phyloP scores from a whole-genome alignment of 1,140 invertebrate species.

The Tribolium madens region DNA sequence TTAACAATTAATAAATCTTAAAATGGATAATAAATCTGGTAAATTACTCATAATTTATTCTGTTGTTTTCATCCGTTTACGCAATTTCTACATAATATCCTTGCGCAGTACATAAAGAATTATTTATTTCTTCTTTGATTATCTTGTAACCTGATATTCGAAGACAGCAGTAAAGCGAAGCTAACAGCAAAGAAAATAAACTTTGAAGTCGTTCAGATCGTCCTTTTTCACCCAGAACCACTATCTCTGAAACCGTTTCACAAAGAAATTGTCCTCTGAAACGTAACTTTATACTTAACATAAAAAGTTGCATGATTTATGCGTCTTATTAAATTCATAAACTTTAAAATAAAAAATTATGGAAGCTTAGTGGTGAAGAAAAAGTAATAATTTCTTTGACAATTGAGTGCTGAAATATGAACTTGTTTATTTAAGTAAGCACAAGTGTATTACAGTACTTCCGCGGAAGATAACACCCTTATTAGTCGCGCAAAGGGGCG shows the following conservation, averaged over 20 bases:
- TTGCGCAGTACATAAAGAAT: background rate
- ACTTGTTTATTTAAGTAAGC: background rate
- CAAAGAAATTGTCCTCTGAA: background rate
- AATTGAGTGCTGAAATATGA: background rate
- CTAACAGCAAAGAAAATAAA: background rate
- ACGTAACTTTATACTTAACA: background rate
- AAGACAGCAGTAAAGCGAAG: background rate
- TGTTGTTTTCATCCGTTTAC: background rate
- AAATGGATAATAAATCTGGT: no score
- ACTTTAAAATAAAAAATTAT: background rate
- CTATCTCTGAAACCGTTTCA: background rate
- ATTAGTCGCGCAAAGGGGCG: slow-evolving; percentile 9
- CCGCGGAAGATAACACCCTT: background rate
- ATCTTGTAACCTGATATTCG: background rate
- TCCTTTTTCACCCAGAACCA: background rate
- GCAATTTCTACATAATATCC: background rate
- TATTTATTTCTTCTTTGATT: background rate
- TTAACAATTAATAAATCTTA: no score
- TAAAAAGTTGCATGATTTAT: background rate
- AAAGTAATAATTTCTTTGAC: no score
- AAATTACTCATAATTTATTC: background rate
- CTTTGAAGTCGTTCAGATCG: background rate
- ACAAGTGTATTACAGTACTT: background rate
- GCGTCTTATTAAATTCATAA: background rate
- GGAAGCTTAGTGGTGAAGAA: background rate